These are phyloP conservation scores for Eupithecia subumbrata DNA, from an alignment of 2,888 invertebrate species.

Conservation along the genomic window DNA sequence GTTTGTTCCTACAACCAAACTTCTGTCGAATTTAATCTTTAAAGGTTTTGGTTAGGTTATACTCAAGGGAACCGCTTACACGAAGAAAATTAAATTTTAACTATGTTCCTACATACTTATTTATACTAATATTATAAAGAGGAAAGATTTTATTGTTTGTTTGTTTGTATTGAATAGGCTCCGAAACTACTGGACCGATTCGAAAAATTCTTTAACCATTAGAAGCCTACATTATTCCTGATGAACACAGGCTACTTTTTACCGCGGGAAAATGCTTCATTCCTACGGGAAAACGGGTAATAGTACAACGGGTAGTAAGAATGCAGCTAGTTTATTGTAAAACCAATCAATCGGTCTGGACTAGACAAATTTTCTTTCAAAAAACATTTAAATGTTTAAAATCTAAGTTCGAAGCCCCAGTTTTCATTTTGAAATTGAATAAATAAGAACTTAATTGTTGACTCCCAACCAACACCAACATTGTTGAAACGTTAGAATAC, in stretches of 20 bases:
- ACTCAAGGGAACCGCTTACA: neutral
- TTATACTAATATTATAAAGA: too few species aligned
- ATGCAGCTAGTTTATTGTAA: too few species aligned
- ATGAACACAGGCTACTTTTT: too few species aligned
- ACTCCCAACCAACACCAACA: neutral
- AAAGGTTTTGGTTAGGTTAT: neutral
- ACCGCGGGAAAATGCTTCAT: too few species aligned
- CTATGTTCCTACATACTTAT: neutral
- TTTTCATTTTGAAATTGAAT: neutral
- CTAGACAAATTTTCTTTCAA: neutral
- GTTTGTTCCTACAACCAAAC: neutral
- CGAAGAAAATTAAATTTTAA: neutral
- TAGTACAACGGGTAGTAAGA: too few species aligned
- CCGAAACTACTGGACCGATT: too few species aligned
- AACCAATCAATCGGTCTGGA: neutral
- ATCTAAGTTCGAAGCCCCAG: neutral
- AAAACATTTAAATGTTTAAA: neutral
- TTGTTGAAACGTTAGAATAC: conserved; percentile 4
- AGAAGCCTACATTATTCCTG: too few species aligned
- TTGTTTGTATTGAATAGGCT: too few species aligned
- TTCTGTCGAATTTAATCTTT: neutral
- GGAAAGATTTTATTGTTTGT: too few species aligned
- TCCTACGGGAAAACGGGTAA: too few species aligned
- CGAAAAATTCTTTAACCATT: too few species aligned
- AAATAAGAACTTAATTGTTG: neutral